Percentiles rank a stretch among this genome's conserved stretches.
These are phyloP conservation scores for Orthosia incerta DNA, from an alignment of 2,888 invertebrate genomes.

Conservation along the genomic window DNA sequence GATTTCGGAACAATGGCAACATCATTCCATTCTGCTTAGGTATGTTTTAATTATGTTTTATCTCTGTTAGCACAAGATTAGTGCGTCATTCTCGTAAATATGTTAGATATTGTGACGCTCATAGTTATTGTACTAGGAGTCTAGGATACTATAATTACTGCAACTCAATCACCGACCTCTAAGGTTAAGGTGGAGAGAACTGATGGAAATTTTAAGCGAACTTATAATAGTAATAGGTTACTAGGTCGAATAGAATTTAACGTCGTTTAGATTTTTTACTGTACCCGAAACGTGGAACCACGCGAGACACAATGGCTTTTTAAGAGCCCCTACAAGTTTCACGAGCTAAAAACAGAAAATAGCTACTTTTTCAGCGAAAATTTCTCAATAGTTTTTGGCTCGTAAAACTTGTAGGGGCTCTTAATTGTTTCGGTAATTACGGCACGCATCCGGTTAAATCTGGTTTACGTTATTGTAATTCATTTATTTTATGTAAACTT, in stretches of 20 bases:
- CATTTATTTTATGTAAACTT: neutral
- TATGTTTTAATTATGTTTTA: neutral
- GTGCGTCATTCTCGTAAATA: constrained; percentile 18
- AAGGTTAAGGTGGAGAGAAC: constrained; percentile 14
- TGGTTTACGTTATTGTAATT: neutral
- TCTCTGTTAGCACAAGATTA: neutral
- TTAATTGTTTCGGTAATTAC: no score
- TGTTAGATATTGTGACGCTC: constrained; percentile 8
- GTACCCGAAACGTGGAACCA: no score
- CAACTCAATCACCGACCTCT: constrained; percentile 2
- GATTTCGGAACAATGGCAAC: constrained; percentile 1
- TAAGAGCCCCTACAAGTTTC: no score
- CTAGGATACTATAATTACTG: neutral
- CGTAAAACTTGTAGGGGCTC: no score
- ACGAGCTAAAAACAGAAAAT: no score
- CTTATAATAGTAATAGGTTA: neutral
- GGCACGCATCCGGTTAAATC: neutral
- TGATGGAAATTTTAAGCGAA: constrained; percentile 7
- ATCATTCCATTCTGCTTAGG: neutral
- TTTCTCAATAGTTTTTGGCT: no score
- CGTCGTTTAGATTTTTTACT: neutral
- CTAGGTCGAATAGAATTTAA: neutral
- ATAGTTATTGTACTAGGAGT: neutral
- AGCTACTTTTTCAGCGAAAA: no score
- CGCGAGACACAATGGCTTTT: no score